Evolutionary conservation across 2,888 invertebrate species (phyloP), one percentile per base, ranked within the genome.

Genomic region (Dastarcus helophoroides): DNA sequence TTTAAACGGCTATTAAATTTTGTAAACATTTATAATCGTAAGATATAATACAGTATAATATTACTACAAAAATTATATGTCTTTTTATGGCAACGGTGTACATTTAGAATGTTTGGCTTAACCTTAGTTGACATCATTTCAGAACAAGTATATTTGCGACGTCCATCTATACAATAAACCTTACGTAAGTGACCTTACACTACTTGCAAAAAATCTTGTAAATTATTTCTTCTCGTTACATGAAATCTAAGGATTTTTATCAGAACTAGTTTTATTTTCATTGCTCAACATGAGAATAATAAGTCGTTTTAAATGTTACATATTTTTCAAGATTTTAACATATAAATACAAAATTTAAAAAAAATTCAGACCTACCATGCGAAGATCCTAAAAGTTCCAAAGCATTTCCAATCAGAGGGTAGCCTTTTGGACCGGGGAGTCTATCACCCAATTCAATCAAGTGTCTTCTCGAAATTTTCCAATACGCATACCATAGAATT

Each of bases 381-480:
- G 83, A 75, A 28, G 74, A 71, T 46, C 84, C 84, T 3, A 76
- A 58, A 33, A 85, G 73, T 39, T 83, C 79, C 21, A 79, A 60
- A 2, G 81, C 76, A 48, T 79, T 83, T 43, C 86, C 86, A 23
- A 86, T 47, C 0, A 86, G 36, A 0, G 86, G 85, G 16, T 70
- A 60, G 19, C 82, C 83, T 2, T 62, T 49, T 0, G 84, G 84
- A 42, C 86, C 86, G 1, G 77, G 73, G 23, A 86, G 53, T 47
- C 76, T 76, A 1, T 70, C 73, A 2, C 79, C 82, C 30, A 84
- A 62, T 49, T 80, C 76, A 38, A 77, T 65, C 53, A 85, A 48
- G 49, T 75, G 76, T 21, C 75, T 67, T n/a, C 81, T 68, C 6
- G 81, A 81, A 46, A 81, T 62, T 26, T 74, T 69, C 76, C 79